A percentile compares a stretch with the other conserved stretches of the same genome.
These are phyloP conservation scores for Lamellibrachia satsuma DNA, from an alignment of 2,888 invertebrate species.

Conservation along the genomic window DNA sequence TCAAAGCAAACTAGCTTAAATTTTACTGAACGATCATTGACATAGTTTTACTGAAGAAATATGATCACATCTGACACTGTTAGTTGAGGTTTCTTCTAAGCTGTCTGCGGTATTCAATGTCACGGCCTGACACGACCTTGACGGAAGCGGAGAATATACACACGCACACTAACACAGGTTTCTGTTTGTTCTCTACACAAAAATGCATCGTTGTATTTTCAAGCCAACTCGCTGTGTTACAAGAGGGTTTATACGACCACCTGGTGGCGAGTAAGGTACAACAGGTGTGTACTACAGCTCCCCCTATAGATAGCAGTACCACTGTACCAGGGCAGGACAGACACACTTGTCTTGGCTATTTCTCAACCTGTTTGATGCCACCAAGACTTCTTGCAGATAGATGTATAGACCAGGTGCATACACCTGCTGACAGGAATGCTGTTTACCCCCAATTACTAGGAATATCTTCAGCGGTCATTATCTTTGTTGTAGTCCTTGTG, in stretches of 20 bases:
- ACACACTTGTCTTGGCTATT: background rate
- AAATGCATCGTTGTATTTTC: background rate
- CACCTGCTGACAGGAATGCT: background rate
- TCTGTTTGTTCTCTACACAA: background rate
- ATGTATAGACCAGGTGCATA: background rate
- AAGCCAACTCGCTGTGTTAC: background rate
- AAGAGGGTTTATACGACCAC: background rate
- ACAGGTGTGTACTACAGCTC: background rate
- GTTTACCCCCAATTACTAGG: background rate
- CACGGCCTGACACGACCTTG: background rate
- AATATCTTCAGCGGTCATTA: background rate
- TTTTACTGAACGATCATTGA: too few relatives aligned
- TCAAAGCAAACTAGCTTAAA: background rate
- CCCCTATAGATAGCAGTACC: background rate
- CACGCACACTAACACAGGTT: background rate
- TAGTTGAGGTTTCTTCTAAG: background rate
- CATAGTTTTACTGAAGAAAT: background rate
- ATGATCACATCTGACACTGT: background rate
- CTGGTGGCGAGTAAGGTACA: background rate
- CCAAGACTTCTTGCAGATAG: background rate
- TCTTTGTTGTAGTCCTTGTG: background rate
- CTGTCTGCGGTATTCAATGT: background rate
- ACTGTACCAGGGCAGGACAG: background rate
- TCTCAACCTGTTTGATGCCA: slow-evolving; percentile 11
- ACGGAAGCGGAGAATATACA: background rate